These are phyloP conservation scores for Strigamia maritima DNA, from an alignment of 2,888 invertebrate genomes.

Conservation along the genomic window DNA sequence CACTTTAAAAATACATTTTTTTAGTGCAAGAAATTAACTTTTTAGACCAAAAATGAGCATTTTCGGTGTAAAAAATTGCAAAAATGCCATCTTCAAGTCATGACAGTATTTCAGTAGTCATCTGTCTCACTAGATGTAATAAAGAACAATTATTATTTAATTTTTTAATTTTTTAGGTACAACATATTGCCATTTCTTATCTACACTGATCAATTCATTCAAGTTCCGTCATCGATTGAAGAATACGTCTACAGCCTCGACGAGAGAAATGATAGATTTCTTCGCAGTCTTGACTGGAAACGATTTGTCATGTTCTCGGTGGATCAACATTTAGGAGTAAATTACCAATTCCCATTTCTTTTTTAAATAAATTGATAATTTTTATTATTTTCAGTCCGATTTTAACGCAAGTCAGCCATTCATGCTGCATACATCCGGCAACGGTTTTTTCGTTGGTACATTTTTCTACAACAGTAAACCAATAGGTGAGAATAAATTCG, in stretches of 20 bases:
- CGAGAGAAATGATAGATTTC: conserved; percentile 57
- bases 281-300: conserved; percentile 64
- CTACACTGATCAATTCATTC: conserved; percentile 48
- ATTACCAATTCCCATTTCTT: neutral
- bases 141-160: no score
- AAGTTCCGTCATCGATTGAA: conserved; percentile 48
- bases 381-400: no score
- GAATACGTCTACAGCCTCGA: conserved; percentile 48
- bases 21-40: no score
- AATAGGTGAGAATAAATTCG: no score
- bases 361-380: no score
- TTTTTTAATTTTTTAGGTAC: conserved; percentile 42
- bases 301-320: conserved; percentile 65
- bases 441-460: conserved; percentile 66
- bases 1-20: no score
- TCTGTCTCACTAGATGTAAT: no score
- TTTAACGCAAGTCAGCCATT: conserved; percentile 78
- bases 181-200: conserved; percentile 62
- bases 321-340: conserved; percentile 46
- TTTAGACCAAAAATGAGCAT: no score
- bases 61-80: no score
- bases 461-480: conserved; percentile 78
- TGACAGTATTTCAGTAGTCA: no score
- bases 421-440: conserved; percentile 68
- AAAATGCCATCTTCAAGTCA: no score